A percentile compares a stretch with the other conserved stretches of the same genome.
Evolutionary conservation across 1,140 invertebrate genomes (phyloP).

Genomic region (Drosophila orosa): DNA sequence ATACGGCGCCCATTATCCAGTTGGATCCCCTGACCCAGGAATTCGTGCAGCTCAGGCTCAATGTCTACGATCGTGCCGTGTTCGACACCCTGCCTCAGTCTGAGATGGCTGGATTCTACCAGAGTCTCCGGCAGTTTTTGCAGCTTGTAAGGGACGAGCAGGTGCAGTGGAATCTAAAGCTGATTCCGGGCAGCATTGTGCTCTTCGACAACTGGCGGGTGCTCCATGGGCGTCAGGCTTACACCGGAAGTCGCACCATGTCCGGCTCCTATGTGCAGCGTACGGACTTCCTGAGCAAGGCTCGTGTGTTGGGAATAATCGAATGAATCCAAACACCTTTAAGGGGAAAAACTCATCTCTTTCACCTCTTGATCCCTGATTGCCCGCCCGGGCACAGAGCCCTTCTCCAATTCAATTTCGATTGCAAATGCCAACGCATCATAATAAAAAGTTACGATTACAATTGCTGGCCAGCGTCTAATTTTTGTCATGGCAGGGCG

Average conservation of each 20-base stretch:
- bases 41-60: constrained; percentile 87
- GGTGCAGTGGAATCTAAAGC: constrained; percentile 86
- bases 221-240: constrained; percentile 88
- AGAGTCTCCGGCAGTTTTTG: constrained; percentile 86
- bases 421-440: constrained; percentile 42
- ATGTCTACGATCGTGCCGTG: constrained; percentile 88
- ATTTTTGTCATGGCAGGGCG: constrained; percentile 51
- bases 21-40: constrained; percentile 85
- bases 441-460: constrained; percentile 74
- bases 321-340: constrained; percentile 38
- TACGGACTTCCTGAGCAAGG: constrained; percentile 87
- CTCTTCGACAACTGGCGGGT: constrained; percentile 91
- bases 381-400: neutral
- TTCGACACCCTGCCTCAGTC: constrained; percentile 85
- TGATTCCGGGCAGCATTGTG: constrained; percentile 88
- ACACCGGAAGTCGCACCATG: constrained; percentile 86
- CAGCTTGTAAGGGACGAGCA: constrained; percentile 85
- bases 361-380: constrained; percentile 1
- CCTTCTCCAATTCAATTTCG: constrained; percentile 45
- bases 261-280: constrained; percentile 87
- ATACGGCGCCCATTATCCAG: constrained; percentile 85
- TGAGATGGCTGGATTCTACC: constrained; percentile 87
- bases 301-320: constrained; percentile 85
- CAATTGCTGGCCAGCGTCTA: constrained; percentile 70
- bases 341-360: neutral